Conservation (phyloP, 2,888 invertebrate species). For the Heliconius sara region DNA sequence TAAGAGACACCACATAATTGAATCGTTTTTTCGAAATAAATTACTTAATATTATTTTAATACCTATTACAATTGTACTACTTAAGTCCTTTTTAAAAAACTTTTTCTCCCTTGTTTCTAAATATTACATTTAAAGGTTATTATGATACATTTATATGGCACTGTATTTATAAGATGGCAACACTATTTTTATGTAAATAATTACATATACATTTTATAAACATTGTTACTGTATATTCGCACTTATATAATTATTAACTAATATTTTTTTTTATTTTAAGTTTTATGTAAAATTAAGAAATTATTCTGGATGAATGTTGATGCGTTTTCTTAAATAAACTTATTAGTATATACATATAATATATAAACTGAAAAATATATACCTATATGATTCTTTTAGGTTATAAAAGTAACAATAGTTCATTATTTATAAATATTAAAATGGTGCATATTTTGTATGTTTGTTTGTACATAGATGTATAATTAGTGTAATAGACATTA, state of each 20-base stretch:
- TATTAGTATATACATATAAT: background rate
- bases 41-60: background rate
- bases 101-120: too few species aligned
- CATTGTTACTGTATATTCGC: conserved; percentile 34
- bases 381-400: too few species aligned
- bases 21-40: too few species aligned
- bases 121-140: too few species aligned
- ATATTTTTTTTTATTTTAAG: conserved; percentile 6
- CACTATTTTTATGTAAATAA: conserved; percentile 33
- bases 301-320: background rate
- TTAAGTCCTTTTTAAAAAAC: too few species aligned
- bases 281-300: background rate
- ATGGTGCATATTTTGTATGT: conserved; percentile 12
- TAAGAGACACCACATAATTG: too few species aligned
- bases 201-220: conserved; percentile 19
- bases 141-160: too few species aligned
- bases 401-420: background rate
- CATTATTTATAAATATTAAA: conserved; percentile 5
- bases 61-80: too few species aligned
- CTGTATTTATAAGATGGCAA: conserved; percentile 32
- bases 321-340: background rate
- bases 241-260: conserved; percentile 10
- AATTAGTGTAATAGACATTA: background rate
- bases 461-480: conserved; percentile 1
- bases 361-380: too few species aligned